A percentile compares a stretch with the other conserved stretches of the same genome.
Conservation (phyloP, 1,140 invertebrate genomes). For the Atta colombica region DNA sequence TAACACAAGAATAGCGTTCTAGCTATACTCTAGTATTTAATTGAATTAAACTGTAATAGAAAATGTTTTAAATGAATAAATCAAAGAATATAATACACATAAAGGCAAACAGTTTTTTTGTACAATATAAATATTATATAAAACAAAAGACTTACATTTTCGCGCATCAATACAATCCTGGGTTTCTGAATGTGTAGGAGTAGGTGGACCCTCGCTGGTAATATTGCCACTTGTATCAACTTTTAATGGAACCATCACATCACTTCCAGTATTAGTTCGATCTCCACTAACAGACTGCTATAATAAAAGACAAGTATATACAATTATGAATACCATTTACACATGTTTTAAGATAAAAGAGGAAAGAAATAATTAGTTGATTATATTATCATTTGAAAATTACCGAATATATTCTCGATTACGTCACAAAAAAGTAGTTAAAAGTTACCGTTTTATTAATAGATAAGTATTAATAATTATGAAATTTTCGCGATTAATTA, state of each 20-base stretch:
- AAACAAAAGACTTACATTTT: slow-evolving; percentile 84
- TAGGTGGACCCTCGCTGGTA: slow-evolving; percentile 89
- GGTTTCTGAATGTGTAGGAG: slow-evolving; percentile 90
- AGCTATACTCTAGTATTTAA: neutral
- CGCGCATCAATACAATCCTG: slow-evolving; percentile 89
- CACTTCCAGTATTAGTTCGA: slow-evolving; percentile 82
- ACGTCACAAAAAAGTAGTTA: neutral
- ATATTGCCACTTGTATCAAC: slow-evolving; percentile 87
- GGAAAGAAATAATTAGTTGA: neutral
- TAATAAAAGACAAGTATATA: slow-evolving; percentile 49
- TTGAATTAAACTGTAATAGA: neutral
- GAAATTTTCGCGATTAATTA: neutral
- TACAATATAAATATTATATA: neutral
- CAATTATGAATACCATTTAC: neutral
- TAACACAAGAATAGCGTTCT: neutral
- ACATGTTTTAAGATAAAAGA: slow-evolving; percentile 8
- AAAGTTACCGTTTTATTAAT: neutral
- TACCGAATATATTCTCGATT: neutral
- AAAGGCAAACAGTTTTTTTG: neutral
- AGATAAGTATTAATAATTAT: neutral
- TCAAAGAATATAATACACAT: neutral
- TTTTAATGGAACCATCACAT: slow-evolving; percentile 87
- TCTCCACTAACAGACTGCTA: slow-evolving; percentile 83
- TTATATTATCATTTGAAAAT: neutral
- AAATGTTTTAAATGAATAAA: neutral